These are phyloP conservation scores for Hippocampus kuda DNA, from an alignment of 2,797 vertebrate genomes.

Conservation along the genomic window DNA sequence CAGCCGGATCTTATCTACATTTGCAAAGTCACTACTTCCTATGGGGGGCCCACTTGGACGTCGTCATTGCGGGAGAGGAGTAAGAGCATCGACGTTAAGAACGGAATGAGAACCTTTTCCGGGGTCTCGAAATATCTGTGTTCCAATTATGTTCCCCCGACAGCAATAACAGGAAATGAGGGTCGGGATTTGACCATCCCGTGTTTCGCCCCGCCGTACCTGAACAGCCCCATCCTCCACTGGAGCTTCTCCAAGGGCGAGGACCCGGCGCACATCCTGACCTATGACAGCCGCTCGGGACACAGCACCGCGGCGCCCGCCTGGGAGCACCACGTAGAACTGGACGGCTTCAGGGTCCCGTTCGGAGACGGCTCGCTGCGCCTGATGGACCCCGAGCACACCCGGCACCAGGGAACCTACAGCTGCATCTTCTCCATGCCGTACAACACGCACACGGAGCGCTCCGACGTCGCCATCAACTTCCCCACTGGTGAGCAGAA, in stretches of 20 bases:
- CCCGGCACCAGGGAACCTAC: constrained; percentile 54
- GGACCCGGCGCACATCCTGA: constrained; percentile 44
- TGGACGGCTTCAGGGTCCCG: constrained; percentile 38
- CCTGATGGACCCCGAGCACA: constrained; percentile 41
- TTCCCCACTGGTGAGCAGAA: constrained; percentile 9
- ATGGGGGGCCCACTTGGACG: constrained; percentile 49
- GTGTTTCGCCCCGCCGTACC: constrained; percentile 50
- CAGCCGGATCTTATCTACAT: constrained; percentile 57
- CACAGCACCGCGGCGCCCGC: background rate
- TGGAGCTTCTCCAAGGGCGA: constrained; percentile 57
- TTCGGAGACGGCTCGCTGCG: constrained; percentile 61
- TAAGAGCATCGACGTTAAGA: constrained; percentile 13
- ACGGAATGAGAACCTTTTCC: background rate
- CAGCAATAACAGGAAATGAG: constrained; percentile 42
- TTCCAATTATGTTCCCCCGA: background rate
- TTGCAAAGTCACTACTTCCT: constrained; percentile 55
- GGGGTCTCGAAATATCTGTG: no score
- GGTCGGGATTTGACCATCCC: constrained; percentile 58
- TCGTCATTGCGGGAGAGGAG: constrained; percentile 61
- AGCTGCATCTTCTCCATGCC: constrained; percentile 48
- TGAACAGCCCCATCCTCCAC: constrained; percentile 48
- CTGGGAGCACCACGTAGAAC: constrained; percentile 45
- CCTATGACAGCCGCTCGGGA: constrained; percentile 48
- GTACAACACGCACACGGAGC: constrained; percentile 46
- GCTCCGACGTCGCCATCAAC: constrained; percentile 39